Evolutionary conservation across 2,888 invertebrate species (phyloP).

Genomic region (Elmis aenea): DNA sequence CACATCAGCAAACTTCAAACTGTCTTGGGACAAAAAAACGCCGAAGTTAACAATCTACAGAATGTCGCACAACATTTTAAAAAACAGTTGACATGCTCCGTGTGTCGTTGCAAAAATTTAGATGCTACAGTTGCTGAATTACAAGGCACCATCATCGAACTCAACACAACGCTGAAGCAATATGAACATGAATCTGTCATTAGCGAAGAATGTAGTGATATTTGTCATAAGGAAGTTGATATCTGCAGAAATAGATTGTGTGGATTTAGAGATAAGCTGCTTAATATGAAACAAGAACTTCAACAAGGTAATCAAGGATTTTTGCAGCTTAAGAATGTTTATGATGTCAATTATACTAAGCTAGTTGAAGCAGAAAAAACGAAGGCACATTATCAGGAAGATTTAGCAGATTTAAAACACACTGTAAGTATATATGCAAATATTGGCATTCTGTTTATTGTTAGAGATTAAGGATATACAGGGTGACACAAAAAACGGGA

Average conservation of each 20-base stretch:
- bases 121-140: too few relatives aligned
- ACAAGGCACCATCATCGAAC: too few relatives aligned
- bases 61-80: too few relatives aligned
- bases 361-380: slow-evolving; percentile 31
- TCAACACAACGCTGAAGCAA: too few relatives aligned
- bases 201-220: slow-evolving; percentile 22
- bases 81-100: too few relatives aligned
- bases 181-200: slow-evolving; percentile 7
- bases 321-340: slow-evolving; percentile 31
- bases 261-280: slow-evolving; percentile 26
- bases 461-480: too few relatives aligned
- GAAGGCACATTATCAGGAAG: slow-evolving; percentile 30
- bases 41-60: too few relatives aligned
- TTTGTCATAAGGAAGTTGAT: slow-evolving; percentile 19
- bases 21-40: too few relatives aligned
- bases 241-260: slow-evolving; percentile 17
- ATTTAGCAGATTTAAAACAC: slow-evolving; percentile 31
- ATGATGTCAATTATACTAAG: slow-evolving; percentile 30
- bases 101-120: too few relatives aligned
- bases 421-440: slow-evolving; percentile 31
- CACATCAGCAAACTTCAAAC: too few relatives aligned
- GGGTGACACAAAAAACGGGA: too few relatives aligned
- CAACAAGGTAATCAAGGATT: slow-evolving; percentile 29
- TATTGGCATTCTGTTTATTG: too few relatives aligned
- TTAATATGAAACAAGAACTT: slow-evolving; percentile 28